phyloP scores from a whole-genome alignment of 2,797 vertebrate genomes.

The Phoxinus dragarum region DNA sequence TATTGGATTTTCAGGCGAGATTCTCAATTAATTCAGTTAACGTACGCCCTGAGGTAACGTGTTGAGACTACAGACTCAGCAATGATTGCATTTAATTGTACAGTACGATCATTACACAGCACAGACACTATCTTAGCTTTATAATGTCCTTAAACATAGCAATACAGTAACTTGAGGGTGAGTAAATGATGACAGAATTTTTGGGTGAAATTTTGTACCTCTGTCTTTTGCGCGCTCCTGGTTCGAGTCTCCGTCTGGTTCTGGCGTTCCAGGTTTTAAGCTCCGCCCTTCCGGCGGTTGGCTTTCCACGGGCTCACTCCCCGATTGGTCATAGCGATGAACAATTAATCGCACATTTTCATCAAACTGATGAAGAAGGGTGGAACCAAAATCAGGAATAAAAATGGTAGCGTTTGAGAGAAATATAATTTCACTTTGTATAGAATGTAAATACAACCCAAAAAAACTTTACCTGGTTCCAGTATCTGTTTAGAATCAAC shows the following conservation, averaged over 20 bases:
- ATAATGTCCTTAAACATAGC: no score
- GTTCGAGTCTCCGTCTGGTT: constrained; percentile 95
- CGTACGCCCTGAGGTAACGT: no score
- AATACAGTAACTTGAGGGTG: no score
- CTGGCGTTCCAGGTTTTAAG: constrained; percentile 92
- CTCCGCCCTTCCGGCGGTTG: constrained; percentile 86
- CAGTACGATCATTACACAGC: no score
- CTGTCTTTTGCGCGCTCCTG: constrained; percentile 93
- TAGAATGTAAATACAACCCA: neutral
- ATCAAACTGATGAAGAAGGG: constrained; percentile 83
- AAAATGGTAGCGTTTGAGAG: neutral
- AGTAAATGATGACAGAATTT: no score
- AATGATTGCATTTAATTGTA: no score
- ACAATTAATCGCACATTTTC: constrained; percentile 90
- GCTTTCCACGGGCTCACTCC: constrained; percentile 85
- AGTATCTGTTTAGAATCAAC: constrained; percentile 95
- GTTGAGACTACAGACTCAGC: no score
- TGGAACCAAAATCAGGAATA: neutral
- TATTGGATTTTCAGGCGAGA: no score
- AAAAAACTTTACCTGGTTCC: constrained; percentile 88
- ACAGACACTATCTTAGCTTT: no score
- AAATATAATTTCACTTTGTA: neutral
- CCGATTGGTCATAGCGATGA: constrained; percentile 85
- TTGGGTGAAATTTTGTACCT: constrained; percentile 65
- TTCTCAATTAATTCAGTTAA: no score